A percentile compares a stretch with the other conserved stretches of the same genome.
Conservation (phyloP, 2,888 invertebrate genomes). For the Drosophila falleni region DNA sequence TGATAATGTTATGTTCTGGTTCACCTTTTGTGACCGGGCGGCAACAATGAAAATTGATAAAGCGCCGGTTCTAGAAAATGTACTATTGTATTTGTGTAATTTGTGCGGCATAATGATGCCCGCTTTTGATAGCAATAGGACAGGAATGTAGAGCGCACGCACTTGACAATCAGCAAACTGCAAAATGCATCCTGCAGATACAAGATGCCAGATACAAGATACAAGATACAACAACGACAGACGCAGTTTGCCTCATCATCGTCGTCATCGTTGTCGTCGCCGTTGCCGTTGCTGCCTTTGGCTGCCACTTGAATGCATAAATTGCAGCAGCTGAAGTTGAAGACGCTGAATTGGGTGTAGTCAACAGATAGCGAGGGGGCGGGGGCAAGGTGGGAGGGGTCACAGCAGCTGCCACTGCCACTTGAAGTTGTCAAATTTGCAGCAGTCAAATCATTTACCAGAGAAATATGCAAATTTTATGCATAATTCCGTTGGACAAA, state of each 20-base stretch:
- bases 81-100: constrained; percentile 39
- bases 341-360: constrained; percentile 49
- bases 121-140: constrained; percentile 52
- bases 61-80: constrained; percentile 21
- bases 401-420: constrained; percentile 54
- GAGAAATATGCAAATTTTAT: constrained; percentile 62
- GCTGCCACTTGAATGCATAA: constrained; percentile 78
- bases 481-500: constrained; percentile 54
- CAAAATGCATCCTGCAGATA: constrained; percentile 60
- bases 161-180: constrained; percentile 70
- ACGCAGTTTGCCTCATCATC: constrained; percentile 53
- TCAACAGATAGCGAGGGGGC: constrained; percentile 1
- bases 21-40: constrained; percentile 52
- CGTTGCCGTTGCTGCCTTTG: constrained; percentile 44
- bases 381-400: not conserved
- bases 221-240: constrained; percentile 24
- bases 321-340: constrained; percentile 71
- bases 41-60: constrained; percentile 64
- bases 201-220: constrained; percentile 19
- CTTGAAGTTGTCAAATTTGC: constrained; percentile 76
- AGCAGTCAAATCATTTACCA: constrained; percentile 70
- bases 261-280: not conserved
- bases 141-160: constrained; percentile 17
- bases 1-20: constrained; percentile 37
- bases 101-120: constrained; percentile 58